Percentiles rank a stretch among this genome's conserved stretches.
phyloP scores from a whole-genome alignment of 2,113 vertebrate species.

The Ursus arctos region DNA sequence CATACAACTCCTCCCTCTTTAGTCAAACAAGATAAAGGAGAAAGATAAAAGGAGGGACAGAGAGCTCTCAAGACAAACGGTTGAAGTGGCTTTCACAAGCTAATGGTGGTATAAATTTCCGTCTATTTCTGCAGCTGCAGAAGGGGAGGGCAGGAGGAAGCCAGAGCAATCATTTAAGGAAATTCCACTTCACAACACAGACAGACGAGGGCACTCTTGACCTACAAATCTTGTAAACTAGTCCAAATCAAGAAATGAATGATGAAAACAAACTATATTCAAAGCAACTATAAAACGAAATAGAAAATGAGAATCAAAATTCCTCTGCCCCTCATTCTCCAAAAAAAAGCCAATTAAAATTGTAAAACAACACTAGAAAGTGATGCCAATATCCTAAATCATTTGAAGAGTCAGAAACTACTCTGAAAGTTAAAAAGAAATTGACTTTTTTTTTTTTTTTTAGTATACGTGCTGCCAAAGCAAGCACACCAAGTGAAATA shows the following conservation, averaged over 20 bases:
- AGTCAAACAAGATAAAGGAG: neutral
- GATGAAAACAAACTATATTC: neutral
- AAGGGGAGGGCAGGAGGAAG: neutral
- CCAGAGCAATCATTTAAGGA: neutral
- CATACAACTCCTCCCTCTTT: neutral
- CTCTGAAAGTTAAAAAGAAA: neutral
- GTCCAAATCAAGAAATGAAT: neutral
- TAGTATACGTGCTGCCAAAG: neutral
- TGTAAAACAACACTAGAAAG: neutral
- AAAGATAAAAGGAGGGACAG: neutral
- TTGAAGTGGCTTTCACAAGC: neutral
- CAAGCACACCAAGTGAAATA: neutral
- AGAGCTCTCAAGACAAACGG: neutral
- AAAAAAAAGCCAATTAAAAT: neutral
- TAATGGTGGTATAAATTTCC: neutral
- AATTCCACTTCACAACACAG: neutral
- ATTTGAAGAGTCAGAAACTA: neutral
- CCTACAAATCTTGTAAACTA: neutral
- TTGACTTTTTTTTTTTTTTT: neutral
- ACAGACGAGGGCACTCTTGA: neutral
- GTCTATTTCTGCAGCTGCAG: neutral
- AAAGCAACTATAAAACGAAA: neutral
- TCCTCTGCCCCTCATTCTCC: neutral
- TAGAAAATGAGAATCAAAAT: neutral
- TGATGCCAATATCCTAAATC: neutral